Percentiles rank a stretch among this genome's conserved stretches.
These are phyloP conservation scores for Chrosomus eos DNA, from an alignment of 2,797 vertebrate genomes.

Conservation along the genomic window DNA sequence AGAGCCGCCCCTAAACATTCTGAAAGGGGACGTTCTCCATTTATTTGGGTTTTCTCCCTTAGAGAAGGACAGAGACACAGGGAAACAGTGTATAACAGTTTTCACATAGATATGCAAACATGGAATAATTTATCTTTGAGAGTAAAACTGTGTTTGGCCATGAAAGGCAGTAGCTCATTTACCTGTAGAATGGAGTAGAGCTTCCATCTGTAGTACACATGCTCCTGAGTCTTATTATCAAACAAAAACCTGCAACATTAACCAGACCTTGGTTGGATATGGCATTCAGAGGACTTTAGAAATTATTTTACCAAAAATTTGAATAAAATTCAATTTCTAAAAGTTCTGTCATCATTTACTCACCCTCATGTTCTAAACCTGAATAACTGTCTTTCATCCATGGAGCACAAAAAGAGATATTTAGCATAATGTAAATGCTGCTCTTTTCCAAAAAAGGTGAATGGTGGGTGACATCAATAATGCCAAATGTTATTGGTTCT, in stretches of 20 bases:
- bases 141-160: background rate
- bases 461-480: background rate
- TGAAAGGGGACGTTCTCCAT: conserved; percentile 80
- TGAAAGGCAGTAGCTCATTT: background rate
- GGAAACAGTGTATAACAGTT: background rate
- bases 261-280: background rate
- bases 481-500: background rate
- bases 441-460: background rate
- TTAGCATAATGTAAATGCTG: background rate
- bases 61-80: background rate
- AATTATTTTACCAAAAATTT: background rate
- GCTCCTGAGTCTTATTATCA: conserved; percentile 85
- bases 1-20: conserved; percentile 82
- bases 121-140: background rate
- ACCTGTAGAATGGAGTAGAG: conserved; percentile 85
- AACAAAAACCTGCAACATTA: conserved; percentile 79
- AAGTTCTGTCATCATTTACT: background rate
- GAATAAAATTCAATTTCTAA: background rate
- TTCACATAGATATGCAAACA: background rate
- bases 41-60: conserved; percentile 79
- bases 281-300: background rate
- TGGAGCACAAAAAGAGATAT: background rate
- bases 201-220: conserved; percentile 86
- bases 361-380: background rate
- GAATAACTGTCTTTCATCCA: background rate